A percentile compares a stretch with the other conserved stretches of the same genome.
Evolutionary conservation across 2,797 vertebrate genomes (phyloP).

Genomic region (Cheirogaleus major): DNA sequence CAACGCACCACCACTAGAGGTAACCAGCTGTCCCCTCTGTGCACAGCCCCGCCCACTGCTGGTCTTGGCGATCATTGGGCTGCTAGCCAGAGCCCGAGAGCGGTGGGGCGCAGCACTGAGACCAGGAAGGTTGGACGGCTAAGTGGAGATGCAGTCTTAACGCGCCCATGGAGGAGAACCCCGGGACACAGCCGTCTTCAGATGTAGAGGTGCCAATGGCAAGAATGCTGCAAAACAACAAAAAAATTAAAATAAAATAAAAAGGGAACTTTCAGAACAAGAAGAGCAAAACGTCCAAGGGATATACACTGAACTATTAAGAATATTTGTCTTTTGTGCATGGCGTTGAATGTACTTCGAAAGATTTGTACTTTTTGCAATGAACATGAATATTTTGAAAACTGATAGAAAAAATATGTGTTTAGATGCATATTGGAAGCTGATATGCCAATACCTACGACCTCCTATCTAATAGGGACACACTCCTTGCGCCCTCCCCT

Average conservation of each 20-base stretch:
- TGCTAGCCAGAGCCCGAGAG: background rate
- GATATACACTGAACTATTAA: background rate
- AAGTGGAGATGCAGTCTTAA: rapidly evolving
- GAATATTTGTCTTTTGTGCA: background rate
- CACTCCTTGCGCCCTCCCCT: background rate
- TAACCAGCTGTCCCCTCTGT: background rate
- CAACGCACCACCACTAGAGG: background rate
- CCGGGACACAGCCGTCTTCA: rapidly evolving
- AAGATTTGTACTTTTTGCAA: background rate
- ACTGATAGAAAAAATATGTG: background rate
- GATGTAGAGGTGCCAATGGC: background rate
- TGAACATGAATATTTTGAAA: background rate
- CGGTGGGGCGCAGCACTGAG: rapidly evolving
- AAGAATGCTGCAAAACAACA: background rate
- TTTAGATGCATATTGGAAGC: background rate
- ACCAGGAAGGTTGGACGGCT: background rate
- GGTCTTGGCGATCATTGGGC: background rate
- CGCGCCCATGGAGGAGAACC: rapidly evolving
- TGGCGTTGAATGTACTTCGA: background rate
- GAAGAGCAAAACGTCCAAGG: background rate
- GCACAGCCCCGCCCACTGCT: background rate
- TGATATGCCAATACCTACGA: background rate
- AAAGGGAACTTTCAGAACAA: background rate
- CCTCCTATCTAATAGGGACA: background rate
- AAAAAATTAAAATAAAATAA: background rate